Evolutionary conservation across 2,888 invertebrate species (phyloP).

Genomic region (Morpho achilles): DNA sequence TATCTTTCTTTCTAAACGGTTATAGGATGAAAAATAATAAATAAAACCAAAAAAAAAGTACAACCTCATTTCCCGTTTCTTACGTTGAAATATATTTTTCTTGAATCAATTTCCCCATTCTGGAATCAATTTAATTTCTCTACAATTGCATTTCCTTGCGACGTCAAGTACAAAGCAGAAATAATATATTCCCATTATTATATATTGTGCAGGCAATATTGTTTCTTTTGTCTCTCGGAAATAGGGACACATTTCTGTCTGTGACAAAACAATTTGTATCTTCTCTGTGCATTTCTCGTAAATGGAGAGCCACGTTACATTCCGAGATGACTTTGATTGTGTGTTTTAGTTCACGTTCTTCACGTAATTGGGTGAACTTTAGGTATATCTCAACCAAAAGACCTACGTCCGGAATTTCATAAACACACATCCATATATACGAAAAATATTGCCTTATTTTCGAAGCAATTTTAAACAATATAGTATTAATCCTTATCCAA

Average conservation of each 20-base stretch:
- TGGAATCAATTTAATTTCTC: constrained; percentile 22
- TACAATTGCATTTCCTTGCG: constrained; percentile 19
- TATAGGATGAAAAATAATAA: too few relatives aligned
- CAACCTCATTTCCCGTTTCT: constrained; percentile 1
- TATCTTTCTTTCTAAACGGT: too few relatives aligned
- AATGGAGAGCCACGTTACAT: constrained; percentile 17
- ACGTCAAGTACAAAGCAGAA: constrained; percentile 18
- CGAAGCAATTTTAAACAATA: too few relatives aligned
- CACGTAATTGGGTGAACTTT: too few relatives aligned
- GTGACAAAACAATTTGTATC: constrained; percentile 9
- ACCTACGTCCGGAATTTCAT: too few relatives aligned
- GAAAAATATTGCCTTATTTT: too few relatives aligned
- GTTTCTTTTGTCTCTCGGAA: not conserved
- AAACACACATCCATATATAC: too few relatives aligned
- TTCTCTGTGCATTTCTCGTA: constrained; percentile 14
- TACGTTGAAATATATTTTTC: constrained; percentile 6
- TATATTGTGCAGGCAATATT: constrained; percentile 8
- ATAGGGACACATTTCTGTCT: not conserved
- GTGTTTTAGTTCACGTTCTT: too few relatives aligned
- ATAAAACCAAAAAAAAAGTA: not conserved
- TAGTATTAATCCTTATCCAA: too few relatives aligned
- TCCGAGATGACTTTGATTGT: constrained; percentile 3
- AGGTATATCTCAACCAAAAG: too few relatives aligned
- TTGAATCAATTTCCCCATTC: constrained; percentile 8
- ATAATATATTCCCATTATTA: constrained; percentile 19